Base-by-base conservation (phyloP, 2,888 invertebrate genomes). In the Conus canariensis region DNA sequence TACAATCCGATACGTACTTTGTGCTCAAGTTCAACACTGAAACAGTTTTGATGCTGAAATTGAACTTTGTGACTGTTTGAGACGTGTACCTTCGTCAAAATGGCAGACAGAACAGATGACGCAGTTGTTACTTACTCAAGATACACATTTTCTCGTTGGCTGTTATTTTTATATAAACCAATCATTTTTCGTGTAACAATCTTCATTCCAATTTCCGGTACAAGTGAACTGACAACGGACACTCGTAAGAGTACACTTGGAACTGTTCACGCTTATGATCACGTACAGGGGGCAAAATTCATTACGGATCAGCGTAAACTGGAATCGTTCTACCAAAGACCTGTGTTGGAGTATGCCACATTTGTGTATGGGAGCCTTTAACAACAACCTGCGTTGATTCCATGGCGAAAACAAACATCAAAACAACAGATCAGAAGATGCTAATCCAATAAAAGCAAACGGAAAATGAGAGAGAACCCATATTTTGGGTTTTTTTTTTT, bases 31-130 rank as follows among this genome's bases (percentile, higher is more conserved):
- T 56, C 82, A 22, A 83, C 19, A 83, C 25, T 12, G 25, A 16
- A 16, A 83, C 19, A 56, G 2, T 83, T 56, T 25, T 56, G 16
- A 83, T 56, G 82, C 58, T 83, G 82, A 56, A 83, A 83, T 19
- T 83, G 22, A 83, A 19, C 19, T 83, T 56, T 1, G 56, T 9
- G 82, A 56, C 82, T 85, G 58, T 60, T 45, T 74, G 77, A 89
- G 89, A 89, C 89, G 89, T 89, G 89, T 85, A 85, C 85, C 85
- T 83, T 80, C 83, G 64, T 67, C 89, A 89, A 89, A 85, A 89
- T 89, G 89, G 89, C 89, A 89, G 85, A 85, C 67, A 56, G 56
- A 60, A 89, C 16, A 30, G 85, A 67, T 89, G 89, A 89, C 89
- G 89, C 85, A 85, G 70, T 25, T 85, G 19, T 16, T 14, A 16